phyloP scores from a whole-genome alignment of 2,888 invertebrate genomes.

The Drosophila planitibia region DNA sequence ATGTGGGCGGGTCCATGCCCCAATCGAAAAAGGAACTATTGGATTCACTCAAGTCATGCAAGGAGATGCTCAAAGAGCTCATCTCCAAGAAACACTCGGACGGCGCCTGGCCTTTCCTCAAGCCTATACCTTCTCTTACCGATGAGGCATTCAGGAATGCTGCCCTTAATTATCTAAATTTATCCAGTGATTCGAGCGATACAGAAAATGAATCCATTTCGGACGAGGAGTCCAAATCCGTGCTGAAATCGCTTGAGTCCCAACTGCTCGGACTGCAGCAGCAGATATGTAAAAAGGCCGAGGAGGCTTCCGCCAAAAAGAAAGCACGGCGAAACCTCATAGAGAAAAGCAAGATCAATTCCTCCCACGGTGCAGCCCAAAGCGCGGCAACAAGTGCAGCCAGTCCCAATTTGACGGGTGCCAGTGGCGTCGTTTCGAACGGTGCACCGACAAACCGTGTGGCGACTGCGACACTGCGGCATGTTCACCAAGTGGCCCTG shows the following conservation, averaged over 20 bases:
- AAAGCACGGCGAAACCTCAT: conserved; percentile 94
- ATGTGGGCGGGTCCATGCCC: conserved; percentile 78
- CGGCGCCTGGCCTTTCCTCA: conserved; percentile 99
- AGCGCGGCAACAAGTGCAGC: conserved; percentile 46
- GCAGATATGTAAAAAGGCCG: conserved; percentile 94
- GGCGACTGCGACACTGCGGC: conserved; percentile 65
- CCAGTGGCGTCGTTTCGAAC: conserved; percentile 51
- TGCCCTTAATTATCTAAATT: conserved; percentile 75
- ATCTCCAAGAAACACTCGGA: conserved; percentile 97
- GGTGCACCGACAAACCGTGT: conserved; percentile 75
- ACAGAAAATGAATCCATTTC: conserved; percentile 93
- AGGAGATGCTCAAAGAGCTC: conserved; percentile 95
- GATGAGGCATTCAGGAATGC: conserved; percentile 91
- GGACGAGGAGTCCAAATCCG: conserved; percentile 95
- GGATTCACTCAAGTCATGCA: conserved; percentile 95
- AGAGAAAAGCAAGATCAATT: conserved; percentile 87
- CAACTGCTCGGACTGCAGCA: conserved; percentile 95
- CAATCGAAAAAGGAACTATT: conserved; percentile 94
- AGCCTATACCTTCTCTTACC: conserved; percentile 91
- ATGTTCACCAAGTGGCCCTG: conserved; percentile 79
- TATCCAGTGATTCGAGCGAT: conserved; percentile 88
- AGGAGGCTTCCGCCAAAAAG: conserved; percentile 93
- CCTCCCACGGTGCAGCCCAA: conserved; percentile 11
- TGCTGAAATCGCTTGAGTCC: conserved; percentile 93
- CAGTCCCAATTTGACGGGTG: conserved; percentile 75